These are phyloP conservation scores for Phylloscopus trochilus DNA, from an alignment of 2,113 vertebrate species.

Conservation along the genomic window DNA sequence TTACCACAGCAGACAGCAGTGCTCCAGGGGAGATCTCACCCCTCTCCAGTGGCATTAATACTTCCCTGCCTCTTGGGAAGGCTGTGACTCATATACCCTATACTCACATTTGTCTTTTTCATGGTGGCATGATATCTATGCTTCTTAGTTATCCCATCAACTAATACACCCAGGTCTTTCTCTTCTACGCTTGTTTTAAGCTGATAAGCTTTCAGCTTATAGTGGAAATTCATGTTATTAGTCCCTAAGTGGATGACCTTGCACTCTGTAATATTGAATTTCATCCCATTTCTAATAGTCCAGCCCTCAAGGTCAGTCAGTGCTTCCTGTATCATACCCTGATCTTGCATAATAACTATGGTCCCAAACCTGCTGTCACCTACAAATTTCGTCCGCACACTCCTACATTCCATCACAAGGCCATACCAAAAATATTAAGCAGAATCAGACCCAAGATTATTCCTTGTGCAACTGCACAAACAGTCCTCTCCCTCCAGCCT, in stretches of 20 bases:
- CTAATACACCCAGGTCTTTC: constrained; percentile 22
- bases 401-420: not conserved
- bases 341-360: not conserved
- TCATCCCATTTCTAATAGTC: constrained; percentile 37
- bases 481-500: not conserved
- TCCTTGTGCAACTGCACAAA: not conserved
- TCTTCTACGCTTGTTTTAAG: not conserved
- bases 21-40: not conserved
- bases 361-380: not conserved
- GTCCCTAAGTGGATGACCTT: constrained; percentile 43
- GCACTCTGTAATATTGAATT: constrained; percentile 48
- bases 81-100: not conserved
- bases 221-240: constrained; percentile 58
- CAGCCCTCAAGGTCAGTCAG: constrained; percentile 19
- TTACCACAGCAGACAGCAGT: not conserved
- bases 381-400: not conserved
- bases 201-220: constrained; percentile 50
- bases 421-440: not conserved
- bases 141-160: constrained; percentile 13
- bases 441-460: not conserved
- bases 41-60: not conserved
- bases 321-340: not conserved
- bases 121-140: not conserved
- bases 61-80: not conserved
- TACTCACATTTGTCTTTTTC: not conserved